Evolutionary conservation across 2,888 invertebrate species (phyloP).

Genomic region (Euzetes globulus): DNA sequence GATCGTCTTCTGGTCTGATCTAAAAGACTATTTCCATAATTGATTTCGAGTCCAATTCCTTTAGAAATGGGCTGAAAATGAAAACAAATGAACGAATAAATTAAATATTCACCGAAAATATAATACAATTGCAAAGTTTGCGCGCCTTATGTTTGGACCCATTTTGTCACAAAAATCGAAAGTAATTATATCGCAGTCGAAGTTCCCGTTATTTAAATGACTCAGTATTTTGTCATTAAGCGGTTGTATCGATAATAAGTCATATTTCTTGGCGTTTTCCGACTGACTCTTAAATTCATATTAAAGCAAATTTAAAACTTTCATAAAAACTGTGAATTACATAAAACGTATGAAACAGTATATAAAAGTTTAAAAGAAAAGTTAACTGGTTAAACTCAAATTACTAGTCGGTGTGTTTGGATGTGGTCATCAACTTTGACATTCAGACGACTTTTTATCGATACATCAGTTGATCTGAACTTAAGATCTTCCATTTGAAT

Average conservation of each 20-base stretch:
- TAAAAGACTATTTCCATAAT: constrained; percentile 30
- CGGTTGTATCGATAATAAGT: constrained; percentile 35
- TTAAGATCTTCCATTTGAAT: neutral
- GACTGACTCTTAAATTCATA: constrained; percentile 19
- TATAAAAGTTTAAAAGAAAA: too few relatives aligned
- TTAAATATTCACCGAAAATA: neutral
- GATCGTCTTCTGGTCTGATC: constrained; percentile 25
- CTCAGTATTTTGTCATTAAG: constrained; percentile 37
- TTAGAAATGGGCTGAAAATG: constrained; percentile 32
- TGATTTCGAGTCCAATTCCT: constrained; percentile 37
- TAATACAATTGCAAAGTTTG: constrained; percentile 23
- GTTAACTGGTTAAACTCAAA: too few relatives aligned
- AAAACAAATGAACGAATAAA: neutral
- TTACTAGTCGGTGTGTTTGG: constrained; percentile 33
- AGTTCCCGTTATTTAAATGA: constrained; percentile 33
- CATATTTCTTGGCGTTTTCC: constrained; percentile 33
- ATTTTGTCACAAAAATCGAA: constrained; percentile 30
- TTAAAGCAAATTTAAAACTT: too few relatives aligned
- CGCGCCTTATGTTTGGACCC: constrained; percentile 10
- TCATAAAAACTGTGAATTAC: too few relatives aligned
- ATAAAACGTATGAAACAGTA: too few relatives aligned
- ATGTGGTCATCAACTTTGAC: constrained; percentile 33
- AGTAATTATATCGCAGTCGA: constrained; percentile 35
- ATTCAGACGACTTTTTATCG: constrained; percentile 28
- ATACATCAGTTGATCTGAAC: neutral